Evolutionary conservation across 2,113 vertebrate species (phyloP).

Genomic region (Cavia aperea): DNA sequence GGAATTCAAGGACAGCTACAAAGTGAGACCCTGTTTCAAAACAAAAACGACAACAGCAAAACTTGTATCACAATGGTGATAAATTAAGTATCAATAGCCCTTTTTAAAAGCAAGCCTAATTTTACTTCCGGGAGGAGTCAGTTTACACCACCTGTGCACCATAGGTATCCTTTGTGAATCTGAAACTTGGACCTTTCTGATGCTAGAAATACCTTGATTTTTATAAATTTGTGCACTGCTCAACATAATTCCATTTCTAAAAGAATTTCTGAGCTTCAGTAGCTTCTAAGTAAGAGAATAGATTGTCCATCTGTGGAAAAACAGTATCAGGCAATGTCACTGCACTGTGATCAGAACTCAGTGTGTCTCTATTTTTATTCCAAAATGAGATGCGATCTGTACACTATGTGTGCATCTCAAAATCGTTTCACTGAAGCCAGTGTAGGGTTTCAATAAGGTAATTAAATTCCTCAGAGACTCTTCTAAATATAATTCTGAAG

Average conservation of each 20-base stretch:
- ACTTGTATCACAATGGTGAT: background rate
- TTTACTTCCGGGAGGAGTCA: background rate
- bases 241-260: background rate
- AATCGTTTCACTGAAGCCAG: slow-evolving; percentile 43
- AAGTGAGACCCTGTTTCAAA: background rate
- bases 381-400: slow-evolving; percentile 2
- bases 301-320: background rate
- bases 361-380: slow-evolving; percentile 15
- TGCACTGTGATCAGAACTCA: background rate
- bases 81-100: background rate
- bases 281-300: background rate
- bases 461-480: slow-evolving; percentile 54
- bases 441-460: slow-evolving; percentile 62
- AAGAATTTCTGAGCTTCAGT: background rate
- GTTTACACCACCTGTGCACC: background rate
- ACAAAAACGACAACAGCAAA: background rate
- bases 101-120: background rate
- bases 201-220: slow-evolving; percentile 1
- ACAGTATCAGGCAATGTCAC: background rate
- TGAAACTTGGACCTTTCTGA: background rate
- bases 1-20: background rate
- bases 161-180: background rate
- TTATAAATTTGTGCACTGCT: background rate
- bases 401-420: slow-evolving; percentile 25
- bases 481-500: slow-evolving; percentile 56